Conservation (phyloP, 1,140 invertebrate genomes). For the Oreohelix idahoensis region DNA sequence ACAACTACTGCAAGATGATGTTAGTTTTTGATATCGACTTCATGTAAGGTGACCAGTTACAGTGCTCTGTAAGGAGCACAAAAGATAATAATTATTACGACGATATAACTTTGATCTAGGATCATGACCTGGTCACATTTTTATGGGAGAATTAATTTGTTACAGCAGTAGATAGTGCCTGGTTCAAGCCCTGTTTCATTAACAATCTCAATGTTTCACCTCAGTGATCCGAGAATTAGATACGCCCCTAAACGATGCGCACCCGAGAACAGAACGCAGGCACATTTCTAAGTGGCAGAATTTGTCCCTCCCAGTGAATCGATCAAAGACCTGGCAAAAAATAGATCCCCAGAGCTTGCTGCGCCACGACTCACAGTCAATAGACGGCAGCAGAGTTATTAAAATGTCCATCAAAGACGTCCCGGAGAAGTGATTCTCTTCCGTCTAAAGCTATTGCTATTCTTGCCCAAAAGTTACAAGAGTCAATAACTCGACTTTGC, state of each 20-base stretch:
- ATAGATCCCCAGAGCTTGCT: background rate
- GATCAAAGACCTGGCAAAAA: background rate
- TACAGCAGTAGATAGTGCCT: no score
- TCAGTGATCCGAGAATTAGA: background rate
- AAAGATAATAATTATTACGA: no score
- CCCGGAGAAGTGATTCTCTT: background rate
- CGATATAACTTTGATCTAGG: no score
- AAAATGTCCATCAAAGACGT: conserved; percentile 10
- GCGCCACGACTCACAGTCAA: background rate
- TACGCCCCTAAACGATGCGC: background rate
- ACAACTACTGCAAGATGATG: no score
- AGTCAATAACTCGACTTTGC: conserved; percentile 8
- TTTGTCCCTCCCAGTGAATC: background rate
- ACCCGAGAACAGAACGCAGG: background rate
- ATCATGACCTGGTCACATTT: no score
- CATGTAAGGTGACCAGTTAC: no score
- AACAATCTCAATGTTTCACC: background rate
- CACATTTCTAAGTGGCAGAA: background rate
- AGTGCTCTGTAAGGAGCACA: no score
- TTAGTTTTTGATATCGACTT: no score
- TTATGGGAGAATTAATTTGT: no score
- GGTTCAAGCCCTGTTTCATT: no score
- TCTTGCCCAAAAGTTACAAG: conserved; percentile 3
- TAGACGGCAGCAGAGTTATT: background rate
- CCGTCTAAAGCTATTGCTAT: background rate